Evolutionary conservation across 2,797 vertebrate species (phyloP), one percentile per base, ranked within the genome.

Genomic region (Syngnathus acus): DNA sequence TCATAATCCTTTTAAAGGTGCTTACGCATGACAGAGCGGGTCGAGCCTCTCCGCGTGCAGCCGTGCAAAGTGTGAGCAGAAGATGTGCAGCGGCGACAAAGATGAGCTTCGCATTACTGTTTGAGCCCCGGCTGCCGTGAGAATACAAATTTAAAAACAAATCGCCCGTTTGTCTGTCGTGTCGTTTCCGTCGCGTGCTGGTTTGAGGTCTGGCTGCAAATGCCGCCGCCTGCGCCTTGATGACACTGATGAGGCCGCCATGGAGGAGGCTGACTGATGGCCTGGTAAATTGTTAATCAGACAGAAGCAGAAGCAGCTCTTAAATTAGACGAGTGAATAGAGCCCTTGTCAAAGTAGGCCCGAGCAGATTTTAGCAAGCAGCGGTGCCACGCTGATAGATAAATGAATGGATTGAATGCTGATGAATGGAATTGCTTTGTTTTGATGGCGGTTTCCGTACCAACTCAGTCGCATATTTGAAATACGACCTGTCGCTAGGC

Each of bases 271-370:
- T 89, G 90, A 92, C 82, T 85, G 89, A 91, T 90, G 87, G 85
- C 78, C 86, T 89, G 79, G 87, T 93, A 91, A 92, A 93, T 92
- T 91, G 89, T 92, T 91, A 91, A 91, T 90, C 88, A 92, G 90
- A 86, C 84, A 70, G 83, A 38, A 86, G 86, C 78, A 85, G 89
- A 89, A 85, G 84, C 82, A 54, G 83, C 76, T 89, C 88, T 87
- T 89, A 91, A 91, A 90, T 91, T 91, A 92, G 90, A 85, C 67
- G 78, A 82, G 72, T 83, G 87, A 89, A 85, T 85, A 69, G 84
- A 88, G 85, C 80, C 66, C 81, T 84, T 90, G 89, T 90, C 87
- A 80, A 86, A 79, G 83, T 76, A 72, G 69, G 72, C 64, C 73
- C 13, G 40, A 72, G 63, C 50, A 50, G 73, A 72, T 68, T 70